Evolutionary conservation across 2,797 vertebrate species (phyloP).

Genomic region (Dendrocincla tyrannina): DNA sequence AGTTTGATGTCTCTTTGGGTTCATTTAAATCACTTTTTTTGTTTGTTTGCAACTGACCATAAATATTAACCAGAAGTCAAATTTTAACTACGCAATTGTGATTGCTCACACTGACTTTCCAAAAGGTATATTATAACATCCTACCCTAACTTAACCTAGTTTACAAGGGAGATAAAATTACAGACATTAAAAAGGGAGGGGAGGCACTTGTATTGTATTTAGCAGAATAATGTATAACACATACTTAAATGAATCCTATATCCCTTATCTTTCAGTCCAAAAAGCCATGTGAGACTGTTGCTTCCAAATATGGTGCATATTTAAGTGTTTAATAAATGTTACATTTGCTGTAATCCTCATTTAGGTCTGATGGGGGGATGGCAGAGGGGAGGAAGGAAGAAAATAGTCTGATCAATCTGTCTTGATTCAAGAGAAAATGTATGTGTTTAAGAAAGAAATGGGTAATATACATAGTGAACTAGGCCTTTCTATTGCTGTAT

Average conservation of each 20-base stretch:
- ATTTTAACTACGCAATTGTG: neutral
- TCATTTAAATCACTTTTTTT: neutral
- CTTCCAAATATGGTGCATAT: neutral
- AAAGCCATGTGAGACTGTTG: neutral
- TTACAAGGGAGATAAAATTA: neutral
- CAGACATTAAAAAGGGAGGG: neutral
- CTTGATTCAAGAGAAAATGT: neutral
- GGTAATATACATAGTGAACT: neutral
- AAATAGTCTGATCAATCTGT: neutral
- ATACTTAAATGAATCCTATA: neutral
- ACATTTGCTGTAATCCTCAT: neutral
- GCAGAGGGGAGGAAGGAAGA: rapidly evolving
- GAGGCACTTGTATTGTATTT: neutral
- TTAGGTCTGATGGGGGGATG: rapidly evolving
- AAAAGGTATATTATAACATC: neutral
- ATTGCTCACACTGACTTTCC: neutral
- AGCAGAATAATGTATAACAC: neutral
- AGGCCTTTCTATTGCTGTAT: neutral
- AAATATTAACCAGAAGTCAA: neutral
- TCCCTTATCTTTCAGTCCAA: neutral
- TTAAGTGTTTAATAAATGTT: neutral
- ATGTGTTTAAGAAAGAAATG: neutral
- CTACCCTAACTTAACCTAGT: neutral
- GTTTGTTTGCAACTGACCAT: neutral
- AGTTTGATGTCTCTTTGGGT: neutral